Evolutionary conservation across 2,797 vertebrate species (phyloP), one percentile per base, ranked within the genome.

Genomic region (Podargus strigoides): DNA sequence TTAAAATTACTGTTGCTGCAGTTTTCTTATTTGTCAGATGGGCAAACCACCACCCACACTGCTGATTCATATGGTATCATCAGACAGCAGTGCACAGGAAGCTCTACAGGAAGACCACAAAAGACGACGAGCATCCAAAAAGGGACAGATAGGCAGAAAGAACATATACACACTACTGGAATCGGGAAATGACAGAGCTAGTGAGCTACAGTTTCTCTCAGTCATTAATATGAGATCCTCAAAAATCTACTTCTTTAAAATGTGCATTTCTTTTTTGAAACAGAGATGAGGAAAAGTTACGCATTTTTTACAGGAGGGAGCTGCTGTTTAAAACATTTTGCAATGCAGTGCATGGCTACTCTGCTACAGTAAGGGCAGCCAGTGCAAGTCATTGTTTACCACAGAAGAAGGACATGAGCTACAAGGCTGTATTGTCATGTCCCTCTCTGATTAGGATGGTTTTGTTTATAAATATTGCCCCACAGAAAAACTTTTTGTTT

Each of bases 81-180:
- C 93, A 89, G 41, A 87, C 41, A 95, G 74, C 76, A 95, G 58
- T 3, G 13, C 55, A 93, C 86, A 96, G 91, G 94, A 95, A 88
- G 64, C 63, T 70, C 94, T 76, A 81, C 60, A 95, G 89, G 92
- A 97, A 96, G 81, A 84, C 89, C 80, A 89, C 94, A 96, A 85
- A 64, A 89, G 85, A 96, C 68, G 85, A 94, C 2, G 0, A 66
- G 79, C 3, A 3, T 73, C 79, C 83, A 81, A 66, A 93, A 93
- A 59, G 50, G 62, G 68, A 87, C 66, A 90, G 89, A 93, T 27
- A 95, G 68, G 56, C 91, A 94, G 50, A 85, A 91, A 85, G 39
- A 78, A 32, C 41, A 74, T 5, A 73, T 34, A 80, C 22, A 63
- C 53, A 10, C 49, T 36, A 78, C 39, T 67, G 66, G 52, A 85